phyloP scores from a whole-genome alignment of 2,113 vertebrate species.

The Atlantisia rogersi region DNA sequence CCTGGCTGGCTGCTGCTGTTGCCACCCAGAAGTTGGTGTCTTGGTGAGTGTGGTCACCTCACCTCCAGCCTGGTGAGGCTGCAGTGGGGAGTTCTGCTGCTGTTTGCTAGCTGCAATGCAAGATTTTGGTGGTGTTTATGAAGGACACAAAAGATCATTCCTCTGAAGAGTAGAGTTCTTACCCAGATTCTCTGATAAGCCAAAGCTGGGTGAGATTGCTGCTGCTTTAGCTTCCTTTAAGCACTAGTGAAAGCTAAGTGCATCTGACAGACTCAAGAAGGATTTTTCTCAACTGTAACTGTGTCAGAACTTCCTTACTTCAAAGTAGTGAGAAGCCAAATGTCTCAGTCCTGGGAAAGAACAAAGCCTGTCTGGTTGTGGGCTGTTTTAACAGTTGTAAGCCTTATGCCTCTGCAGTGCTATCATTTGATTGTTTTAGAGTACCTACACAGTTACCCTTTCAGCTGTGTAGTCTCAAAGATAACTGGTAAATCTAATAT shows the following conservation, averaged over 20 bases:
- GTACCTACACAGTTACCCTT: neutral
- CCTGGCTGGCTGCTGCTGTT: neutral
- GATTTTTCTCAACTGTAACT: neutral
- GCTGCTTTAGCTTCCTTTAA: neutral
- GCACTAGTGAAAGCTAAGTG: neutral
- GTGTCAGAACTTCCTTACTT: neutral
- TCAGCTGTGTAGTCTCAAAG: neutral
- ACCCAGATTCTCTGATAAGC: too few species aligned
- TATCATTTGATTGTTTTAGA: neutral
- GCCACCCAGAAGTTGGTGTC: too few species aligned
- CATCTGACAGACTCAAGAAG: neutral
- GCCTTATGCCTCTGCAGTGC: neutral
- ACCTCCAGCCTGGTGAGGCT: neutral
- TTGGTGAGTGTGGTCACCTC: too few species aligned
- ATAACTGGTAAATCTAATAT: neutral
- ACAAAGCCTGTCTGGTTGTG: rapidly evolving
- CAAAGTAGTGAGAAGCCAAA: neutral
- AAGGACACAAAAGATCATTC: neutral
- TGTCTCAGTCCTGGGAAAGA: neutral
- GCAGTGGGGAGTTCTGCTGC: neutral
- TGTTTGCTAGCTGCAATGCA: too few species aligned
- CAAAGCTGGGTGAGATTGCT: neutral
- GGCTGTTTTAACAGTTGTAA: neutral
- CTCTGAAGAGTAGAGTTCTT: neutral
- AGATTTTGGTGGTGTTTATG: neutral